Evolutionary conservation across 2,797 vertebrate species (phyloP).

Genomic region (Tapirus indicus): DNA sequence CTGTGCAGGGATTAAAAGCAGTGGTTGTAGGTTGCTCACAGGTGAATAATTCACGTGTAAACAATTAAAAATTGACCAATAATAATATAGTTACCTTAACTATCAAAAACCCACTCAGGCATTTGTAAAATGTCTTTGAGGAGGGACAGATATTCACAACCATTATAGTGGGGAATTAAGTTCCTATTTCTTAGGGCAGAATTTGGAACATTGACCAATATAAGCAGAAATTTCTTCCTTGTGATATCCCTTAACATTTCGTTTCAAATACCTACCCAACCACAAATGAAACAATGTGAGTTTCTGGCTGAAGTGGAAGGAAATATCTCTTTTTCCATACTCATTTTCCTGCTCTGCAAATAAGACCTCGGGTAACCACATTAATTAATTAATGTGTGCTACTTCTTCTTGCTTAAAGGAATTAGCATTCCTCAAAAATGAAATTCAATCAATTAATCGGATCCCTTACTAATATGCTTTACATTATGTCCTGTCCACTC

Average conservation of each 20-base stretch:
- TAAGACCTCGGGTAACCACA: not conserved
- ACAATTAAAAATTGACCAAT: not conserved
- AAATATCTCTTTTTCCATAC: not conserved
- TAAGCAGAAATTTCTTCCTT: not conserved
- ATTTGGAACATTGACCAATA: not conserved
- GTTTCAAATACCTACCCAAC: not conserved
- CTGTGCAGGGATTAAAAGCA: not conserved
- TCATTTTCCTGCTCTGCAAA: not conserved
- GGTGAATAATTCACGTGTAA: not conserved
- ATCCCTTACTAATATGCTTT: not conserved
- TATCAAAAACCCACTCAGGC: not conserved
- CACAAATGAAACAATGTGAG: not conserved
- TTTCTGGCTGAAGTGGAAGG: not conserved
- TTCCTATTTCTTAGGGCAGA: not conserved
- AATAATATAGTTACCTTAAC: not conserved
- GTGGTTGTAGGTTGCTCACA: not conserved
- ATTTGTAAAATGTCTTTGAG: slow-evolving; percentile 30
- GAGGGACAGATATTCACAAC: not conserved
- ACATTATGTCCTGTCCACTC: not conserved
- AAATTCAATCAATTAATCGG: not conserved
- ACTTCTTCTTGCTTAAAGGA: not conserved
- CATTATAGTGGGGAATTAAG: not conserved
- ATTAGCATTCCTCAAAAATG: slow-evolving; percentile 1
- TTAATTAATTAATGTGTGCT: not conserved
- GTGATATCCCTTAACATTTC: not conserved